These are phyloP conservation scores for Rhynchotus rufescens DNA, from an alignment of 2,797 vertebrate genomes.

Conservation along the genomic window DNA sequence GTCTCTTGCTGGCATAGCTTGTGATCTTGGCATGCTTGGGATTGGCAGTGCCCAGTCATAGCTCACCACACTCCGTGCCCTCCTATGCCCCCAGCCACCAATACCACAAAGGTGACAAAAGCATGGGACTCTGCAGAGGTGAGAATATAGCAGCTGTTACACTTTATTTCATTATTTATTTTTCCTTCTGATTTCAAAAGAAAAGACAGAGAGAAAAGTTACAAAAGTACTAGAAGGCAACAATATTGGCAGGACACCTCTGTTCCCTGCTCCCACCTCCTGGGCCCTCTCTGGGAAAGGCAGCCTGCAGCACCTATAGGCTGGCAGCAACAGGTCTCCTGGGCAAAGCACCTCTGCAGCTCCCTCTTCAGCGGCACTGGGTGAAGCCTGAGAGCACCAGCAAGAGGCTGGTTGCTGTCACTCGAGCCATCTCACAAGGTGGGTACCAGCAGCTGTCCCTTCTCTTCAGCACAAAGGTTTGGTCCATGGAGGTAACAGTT, in stretches of 20 bases:
- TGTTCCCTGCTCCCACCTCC: not conserved
- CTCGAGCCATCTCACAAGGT: not conserved
- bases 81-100: not conserved
- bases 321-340: not conserved
- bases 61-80: not conserved
- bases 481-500: not conserved
- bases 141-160: slow-evolving; percentile 37
- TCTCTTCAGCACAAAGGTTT: slow-evolving; percentile 7
- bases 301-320: not conserved
- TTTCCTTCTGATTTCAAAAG: slow-evolving; percentile 53
- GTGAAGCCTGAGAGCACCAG: not conserved
- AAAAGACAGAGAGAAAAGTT: slow-evolving; percentile 50
- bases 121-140: fast-evolving
- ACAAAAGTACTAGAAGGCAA: slow-evolving; percentile 76
- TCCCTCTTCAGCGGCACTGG: not conserved
- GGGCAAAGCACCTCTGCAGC: not conserved
- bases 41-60: not conserved
- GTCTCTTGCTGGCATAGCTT: fast-evolving
- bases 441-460: not conserved
- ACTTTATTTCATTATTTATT: slow-evolving; percentile 45
- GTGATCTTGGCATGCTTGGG: not conserved
- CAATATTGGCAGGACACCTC: not conserved
- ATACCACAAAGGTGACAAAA: not conserved
- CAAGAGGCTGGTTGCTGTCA: not conserved
- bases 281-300: not conserved